Evolutionary conservation across 2,888 invertebrate genomes (phyloP).

Genomic region (Malthinus seriepunctatus): DNA sequence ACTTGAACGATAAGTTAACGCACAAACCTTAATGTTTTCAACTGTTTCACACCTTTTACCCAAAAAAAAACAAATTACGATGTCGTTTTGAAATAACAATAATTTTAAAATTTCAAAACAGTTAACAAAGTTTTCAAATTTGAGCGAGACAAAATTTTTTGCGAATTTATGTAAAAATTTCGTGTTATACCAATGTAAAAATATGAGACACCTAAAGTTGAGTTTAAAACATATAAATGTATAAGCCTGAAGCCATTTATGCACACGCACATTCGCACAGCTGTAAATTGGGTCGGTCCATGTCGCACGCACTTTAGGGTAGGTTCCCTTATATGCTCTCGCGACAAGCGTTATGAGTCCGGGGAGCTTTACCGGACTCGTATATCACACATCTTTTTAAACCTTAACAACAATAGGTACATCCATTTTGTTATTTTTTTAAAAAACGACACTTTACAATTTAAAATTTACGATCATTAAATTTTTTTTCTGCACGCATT

Average conservation of each 20-base stretch:
- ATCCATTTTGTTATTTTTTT: too few relatives aligned
- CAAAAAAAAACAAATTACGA: too few relatives aligned
- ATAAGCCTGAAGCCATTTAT: slow-evolving; percentile 31
- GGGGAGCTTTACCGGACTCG: slow-evolving; percentile 9
- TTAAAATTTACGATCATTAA: too few relatives aligned
- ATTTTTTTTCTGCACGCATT: too few relatives aligned
- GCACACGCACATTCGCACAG: slow-evolving; percentile 40
- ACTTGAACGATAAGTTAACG: not conserved
- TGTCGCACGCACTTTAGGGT: slow-evolving; percentile 42
- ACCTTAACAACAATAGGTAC: not conserved
- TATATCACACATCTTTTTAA: not conserved
- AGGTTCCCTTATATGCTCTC: slow-evolving; percentile 34
- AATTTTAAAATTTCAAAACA: not conserved
- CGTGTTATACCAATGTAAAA: not conserved
- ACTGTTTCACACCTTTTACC: not conserved
- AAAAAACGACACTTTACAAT: too few relatives aligned
- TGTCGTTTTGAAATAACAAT: not conserved
- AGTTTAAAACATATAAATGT: slow-evolving; percentile 26
- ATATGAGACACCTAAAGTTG: slow-evolving; percentile 7
- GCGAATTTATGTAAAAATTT: too few relatives aligned
- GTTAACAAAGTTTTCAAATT: not conserved
- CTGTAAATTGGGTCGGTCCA: slow-evolving; percentile 46
- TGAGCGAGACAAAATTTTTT: not conserved
- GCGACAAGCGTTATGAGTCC: slow-evolving; percentile 23
- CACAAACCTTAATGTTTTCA: not conserved